phyloP scores from a whole-genome alignment of 2,797 vertebrate species.

The Menidia menidia region DNA sequence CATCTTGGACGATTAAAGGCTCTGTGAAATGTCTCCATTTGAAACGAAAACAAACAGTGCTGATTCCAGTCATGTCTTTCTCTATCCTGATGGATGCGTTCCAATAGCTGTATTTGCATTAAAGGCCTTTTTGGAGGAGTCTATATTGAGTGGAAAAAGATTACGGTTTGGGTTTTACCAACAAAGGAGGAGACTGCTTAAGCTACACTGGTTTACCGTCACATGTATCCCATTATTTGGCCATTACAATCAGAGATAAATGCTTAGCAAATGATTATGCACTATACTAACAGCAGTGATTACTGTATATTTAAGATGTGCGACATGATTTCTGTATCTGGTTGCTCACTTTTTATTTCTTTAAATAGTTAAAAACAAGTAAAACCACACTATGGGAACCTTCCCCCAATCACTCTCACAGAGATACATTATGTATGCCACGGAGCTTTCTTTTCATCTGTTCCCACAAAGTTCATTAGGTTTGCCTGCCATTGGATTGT shows the following conservation, averaged over 20 bases:
- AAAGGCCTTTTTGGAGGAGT: slow-evolving; percentile 4
- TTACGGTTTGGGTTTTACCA: slow-evolving; percentile 22
- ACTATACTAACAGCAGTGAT: slow-evolving; percentile 33
- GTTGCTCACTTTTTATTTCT: slow-evolving; percentile 18
- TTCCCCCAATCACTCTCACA: slow-evolving; percentile 51
- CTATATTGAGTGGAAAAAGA: slow-evolving; percentile 6
- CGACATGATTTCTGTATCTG: not conserved
- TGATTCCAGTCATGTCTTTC: slow-evolving; percentile 38
- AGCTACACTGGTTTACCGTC: slow-evolving; percentile 10
- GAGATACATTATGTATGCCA: slow-evolving; percentile 68
- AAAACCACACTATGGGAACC: slow-evolving; percentile 64
- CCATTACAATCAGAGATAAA: slow-evolving; percentile 52
- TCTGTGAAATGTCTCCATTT: slow-evolving; percentile 38
- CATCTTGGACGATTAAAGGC: slow-evolving; percentile 15
- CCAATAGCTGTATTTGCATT: slow-evolving; percentile 3
- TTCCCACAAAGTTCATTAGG: slow-evolving; percentile 74
- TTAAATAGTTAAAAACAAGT: slow-evolving; percentile 37
- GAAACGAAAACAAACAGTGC: slow-evolving; percentile 54
- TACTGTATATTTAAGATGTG: slow-evolving; percentile 48
- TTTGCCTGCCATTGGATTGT: slow-evolving; percentile 54
- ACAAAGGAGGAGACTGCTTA: slow-evolving; percentile 15
- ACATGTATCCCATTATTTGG: slow-evolving; percentile 35
- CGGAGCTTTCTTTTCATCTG: slow-evolving; percentile 66
- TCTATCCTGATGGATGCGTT: slow-evolving; percentile 24
- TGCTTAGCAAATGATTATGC: slow-evolving; percentile 25